phyloP scores from a whole-genome alignment of 1,140 invertebrate species.

The Bombus picipes region DNA sequence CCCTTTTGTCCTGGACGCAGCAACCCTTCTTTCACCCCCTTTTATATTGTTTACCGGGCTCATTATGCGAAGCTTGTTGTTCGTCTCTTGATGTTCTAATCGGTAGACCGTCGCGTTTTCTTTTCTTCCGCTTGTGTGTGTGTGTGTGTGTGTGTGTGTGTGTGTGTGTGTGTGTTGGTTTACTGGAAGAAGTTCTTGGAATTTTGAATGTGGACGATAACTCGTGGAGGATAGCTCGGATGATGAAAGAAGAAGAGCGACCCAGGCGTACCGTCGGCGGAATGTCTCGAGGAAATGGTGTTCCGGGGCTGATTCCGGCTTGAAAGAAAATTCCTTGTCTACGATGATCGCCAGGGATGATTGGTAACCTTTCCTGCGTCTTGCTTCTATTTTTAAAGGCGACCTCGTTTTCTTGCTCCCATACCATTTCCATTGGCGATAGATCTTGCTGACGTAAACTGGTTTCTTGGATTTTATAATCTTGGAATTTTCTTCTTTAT shows the following conservation, averaged over 20 bases:
- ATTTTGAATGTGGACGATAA: constrained; percentile 63
- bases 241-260: constrained; percentile 55
- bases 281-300: constrained; percentile 50
- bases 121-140: background rate
- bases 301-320: constrained; percentile 52
- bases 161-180: background rate
- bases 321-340: constrained; percentile 55
- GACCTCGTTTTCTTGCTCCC: background rate
- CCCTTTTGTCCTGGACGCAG: constrained; percentile 50
- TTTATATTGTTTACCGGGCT: constrained; percentile 73
- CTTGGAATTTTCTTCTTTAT: background rate
- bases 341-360: constrained; percentile 47
- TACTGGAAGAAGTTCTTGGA: constrained; percentile 43
- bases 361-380: constrained; percentile 2
- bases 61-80: constrained; percentile 57
- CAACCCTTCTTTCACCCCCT: constrained; percentile 48
- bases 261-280: constrained; percentile 29
- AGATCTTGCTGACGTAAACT: background rate
- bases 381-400: background rate
- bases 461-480: too few relatives aligned
- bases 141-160: too few relatives aligned
- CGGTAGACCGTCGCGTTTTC: constrained; percentile 18
- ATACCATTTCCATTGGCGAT: too few relatives aligned
- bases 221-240: constrained; percentile 35
- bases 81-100: constrained; percentile 70